Percentiles rank a stretch among this genome's conserved stretches.
These are phyloP conservation scores for Rattus rattus DNA, from an alignment of 2,113 vertebrate species.

Conservation along the genomic window DNA sequence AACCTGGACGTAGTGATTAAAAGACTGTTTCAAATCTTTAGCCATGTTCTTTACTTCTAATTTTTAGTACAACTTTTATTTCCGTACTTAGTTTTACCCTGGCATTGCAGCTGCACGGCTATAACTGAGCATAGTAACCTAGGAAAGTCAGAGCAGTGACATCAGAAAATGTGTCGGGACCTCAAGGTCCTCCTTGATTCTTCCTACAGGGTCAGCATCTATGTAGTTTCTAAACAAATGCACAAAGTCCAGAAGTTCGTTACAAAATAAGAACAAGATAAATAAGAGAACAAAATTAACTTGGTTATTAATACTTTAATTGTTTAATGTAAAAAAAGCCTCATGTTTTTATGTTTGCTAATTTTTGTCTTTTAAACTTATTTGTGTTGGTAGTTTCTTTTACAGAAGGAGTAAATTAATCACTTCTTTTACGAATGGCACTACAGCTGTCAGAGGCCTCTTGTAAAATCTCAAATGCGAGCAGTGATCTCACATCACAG, in stretches of 20 bases:
- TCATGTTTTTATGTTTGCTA: not conserved
- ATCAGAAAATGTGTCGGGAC: not conserved
- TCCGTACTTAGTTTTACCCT: slow-evolving; percentile 17
- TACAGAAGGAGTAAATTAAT: slow-evolving; percentile 38
- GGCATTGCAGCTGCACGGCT: not conserved
- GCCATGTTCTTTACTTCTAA: not conserved
- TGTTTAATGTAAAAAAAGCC: not conserved
- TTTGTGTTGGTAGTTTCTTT: slow-evolving; percentile 52
- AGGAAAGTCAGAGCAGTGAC: slow-evolving; percentile 61
- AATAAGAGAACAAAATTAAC: slow-evolving; percentile 20
- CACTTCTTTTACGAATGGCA: slow-evolving; percentile 49
- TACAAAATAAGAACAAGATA: not conserved
- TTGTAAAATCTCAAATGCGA: slow-evolving; percentile 66
- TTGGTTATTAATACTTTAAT: slow-evolving; percentile 24
- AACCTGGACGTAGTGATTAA: not conserved
- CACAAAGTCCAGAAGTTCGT: not conserved
- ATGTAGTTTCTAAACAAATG: not conserved
- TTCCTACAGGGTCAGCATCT: slow-evolving; percentile 26
- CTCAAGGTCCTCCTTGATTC: slow-evolving; percentile 10
- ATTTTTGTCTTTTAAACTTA: slow-evolving; percentile 13
- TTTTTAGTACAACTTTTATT: slow-evolving; percentile 21
- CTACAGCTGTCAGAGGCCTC: slow-evolving; percentile 39
- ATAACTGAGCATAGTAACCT: slow-evolving; percentile 62
- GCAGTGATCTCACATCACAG: slow-evolving; percentile 66
- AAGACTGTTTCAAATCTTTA: not conserved